Percentiles rank a stretch among this genome's conserved stretches.
These are phyloP conservation scores for Alces alces DNA, from an alignment of 2,113 vertebrate genomes.

Conservation along the genomic window DNA sequence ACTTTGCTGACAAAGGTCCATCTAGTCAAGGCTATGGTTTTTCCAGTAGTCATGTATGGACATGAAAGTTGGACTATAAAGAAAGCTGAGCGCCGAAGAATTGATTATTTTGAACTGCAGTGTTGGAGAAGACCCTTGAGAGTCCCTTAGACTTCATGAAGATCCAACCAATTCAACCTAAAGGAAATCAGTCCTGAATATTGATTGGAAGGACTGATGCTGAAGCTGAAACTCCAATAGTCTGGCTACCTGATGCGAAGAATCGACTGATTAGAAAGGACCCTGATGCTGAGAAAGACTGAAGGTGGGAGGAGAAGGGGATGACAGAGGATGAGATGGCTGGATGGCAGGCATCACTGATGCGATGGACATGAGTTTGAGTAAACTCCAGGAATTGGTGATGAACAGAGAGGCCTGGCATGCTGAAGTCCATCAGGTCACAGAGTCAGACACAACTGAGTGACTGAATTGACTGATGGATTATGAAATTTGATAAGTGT, in stretches of 20 bases:
- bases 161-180: background rate
- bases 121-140: background rate
- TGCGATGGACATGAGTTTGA: accelerated
- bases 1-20: background rate
- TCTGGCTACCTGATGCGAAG: background rate
- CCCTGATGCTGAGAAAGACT: background rate
- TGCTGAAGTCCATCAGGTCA: accelerated
- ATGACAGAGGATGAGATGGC: background rate
- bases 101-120: accelerated
- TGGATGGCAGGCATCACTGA: background rate
- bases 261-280: accelerated
- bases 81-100: accelerated
- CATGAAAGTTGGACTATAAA: background rate
- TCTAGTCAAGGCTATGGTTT: background rate
- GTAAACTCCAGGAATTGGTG: background rate
- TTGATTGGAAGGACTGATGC: background rate
- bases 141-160: background rate
- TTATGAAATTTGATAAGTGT: background rate
- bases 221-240: background rate
- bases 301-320: background rate
- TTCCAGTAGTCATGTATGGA: background rate
- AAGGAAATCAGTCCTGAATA: background rate
- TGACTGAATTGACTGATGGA: background rate
- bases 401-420: background rate
- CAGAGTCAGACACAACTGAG: background rate